Percentiles rank a stretch among this genome's conserved stretches.
Evolutionary conservation across 2,113 vertebrate species (phyloP).

Genomic region (Orientallactaga bullata): DNA sequence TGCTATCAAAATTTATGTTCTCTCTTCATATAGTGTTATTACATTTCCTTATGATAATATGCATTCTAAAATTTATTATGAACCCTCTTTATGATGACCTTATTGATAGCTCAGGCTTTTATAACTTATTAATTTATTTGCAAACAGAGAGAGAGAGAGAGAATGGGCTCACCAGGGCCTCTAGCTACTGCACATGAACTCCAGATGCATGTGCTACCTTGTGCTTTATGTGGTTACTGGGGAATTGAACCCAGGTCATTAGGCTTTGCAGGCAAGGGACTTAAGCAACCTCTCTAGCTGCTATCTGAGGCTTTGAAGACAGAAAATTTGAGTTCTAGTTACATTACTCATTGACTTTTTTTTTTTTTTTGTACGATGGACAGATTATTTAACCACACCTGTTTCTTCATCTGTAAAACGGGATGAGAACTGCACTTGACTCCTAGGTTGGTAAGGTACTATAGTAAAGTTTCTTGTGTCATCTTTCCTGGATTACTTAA

Average conservation of each 20-base stretch:
- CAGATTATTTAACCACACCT: background rate
- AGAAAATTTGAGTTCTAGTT: background rate
- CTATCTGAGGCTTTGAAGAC: background rate
- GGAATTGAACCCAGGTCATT: too few species aligned
- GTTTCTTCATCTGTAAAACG: background rate
- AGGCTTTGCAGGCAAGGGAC: too few species aligned
- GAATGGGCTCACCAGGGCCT: too few species aligned
- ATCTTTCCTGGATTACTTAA: slow-evolving; percentile 3
- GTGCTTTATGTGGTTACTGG: too few species aligned
- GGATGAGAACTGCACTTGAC: background rate
- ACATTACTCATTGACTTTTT: background rate
- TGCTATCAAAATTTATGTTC: slow-evolving; percentile 29
- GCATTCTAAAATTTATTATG: slow-evolving; percentile 29
- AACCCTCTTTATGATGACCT: background rate
- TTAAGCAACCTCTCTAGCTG: too few species aligned
- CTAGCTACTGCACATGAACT: too few species aligned
- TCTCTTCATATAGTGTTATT: background rate
- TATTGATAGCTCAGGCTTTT: background rate
- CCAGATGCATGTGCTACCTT: too few species aligned
- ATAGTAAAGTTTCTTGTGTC: background rate
- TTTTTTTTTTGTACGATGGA: background rate
- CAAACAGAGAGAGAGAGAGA: too few species aligned
- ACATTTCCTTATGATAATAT: slow-evolving; percentile 20
- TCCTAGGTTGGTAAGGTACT: background rate
- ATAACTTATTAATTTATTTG: too few species aligned